These are phyloP conservation scores for Hemicrepidius hirtus DNA, from an alignment of 2,888 invertebrate species.

Conservation along the genomic window DNA sequence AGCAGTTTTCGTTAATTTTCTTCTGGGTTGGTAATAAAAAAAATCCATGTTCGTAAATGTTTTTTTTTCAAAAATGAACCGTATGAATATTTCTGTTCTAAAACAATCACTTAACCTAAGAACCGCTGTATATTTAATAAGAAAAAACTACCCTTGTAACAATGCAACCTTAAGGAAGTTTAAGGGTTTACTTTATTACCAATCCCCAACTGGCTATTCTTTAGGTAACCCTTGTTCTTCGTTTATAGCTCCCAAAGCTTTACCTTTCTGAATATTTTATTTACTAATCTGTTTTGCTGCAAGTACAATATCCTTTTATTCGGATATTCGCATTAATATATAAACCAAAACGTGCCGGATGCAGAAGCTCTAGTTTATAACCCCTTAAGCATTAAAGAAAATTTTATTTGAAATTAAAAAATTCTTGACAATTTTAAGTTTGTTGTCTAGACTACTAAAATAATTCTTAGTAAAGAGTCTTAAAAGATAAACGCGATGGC, in stretches of 20 bases:
- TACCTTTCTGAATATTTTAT: not conserved
- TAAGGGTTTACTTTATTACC: not conserved
- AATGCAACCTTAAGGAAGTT: not conserved
- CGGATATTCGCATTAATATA: not conserved
- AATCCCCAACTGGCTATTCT: conserved; percentile 3
- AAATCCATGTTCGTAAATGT: too few species aligned
- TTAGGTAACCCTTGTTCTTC: conserved; percentile 2
- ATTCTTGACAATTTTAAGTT: too few species aligned
- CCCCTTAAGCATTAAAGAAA: not conserved
- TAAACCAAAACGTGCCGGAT: not conserved
- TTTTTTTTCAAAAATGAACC: too few species aligned
- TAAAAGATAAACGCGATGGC: not conserved
- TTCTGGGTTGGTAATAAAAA: too few species aligned
- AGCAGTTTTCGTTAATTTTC: too few species aligned
- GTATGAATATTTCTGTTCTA: too few species aligned
- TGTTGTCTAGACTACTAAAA: not conserved
- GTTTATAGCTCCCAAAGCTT: not conserved
- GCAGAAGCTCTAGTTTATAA: not conserved
- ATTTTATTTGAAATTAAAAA: not conserved
- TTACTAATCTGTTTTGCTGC: not conserved
- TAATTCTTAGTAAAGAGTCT: too few species aligned
- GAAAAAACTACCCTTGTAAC: not conserved
- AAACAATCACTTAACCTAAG: too few species aligned
- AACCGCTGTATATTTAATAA: too few species aligned
- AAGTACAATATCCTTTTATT: not conserved